A percentile compares a stretch with the other conserved stretches of the same genome.
Conservation (phyloP, 2,113 vertebrate genomes). For the Ellobius talpinus region DNA sequence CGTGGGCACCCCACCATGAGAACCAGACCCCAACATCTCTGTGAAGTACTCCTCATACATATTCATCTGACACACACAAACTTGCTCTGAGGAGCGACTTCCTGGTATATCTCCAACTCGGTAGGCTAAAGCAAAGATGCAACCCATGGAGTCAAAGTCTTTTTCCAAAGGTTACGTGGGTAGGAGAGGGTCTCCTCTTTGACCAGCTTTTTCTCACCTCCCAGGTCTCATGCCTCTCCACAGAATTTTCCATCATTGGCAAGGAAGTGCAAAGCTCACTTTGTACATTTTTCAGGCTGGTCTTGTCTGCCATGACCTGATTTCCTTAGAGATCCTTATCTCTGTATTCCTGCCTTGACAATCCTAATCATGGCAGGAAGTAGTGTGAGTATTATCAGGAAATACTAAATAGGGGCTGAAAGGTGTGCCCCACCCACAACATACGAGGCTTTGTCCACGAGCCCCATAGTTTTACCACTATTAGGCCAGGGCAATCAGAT, state of each 20-base stretch:
- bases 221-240: neutral
- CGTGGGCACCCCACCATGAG: neutral
- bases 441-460: neutral
- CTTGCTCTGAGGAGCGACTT: neutral
- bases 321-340: slow-evolving; percentile 18
- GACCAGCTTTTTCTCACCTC: neutral
- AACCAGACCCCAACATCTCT: neutral
- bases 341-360: neutral
- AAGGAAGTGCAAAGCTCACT: neutral
- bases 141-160: neutral
- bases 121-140: neutral
- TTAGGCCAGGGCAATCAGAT: slow-evolving; percentile 72
- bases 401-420: neutral
- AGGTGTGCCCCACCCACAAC: slow-evolving; percentile 27
- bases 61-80: neutral
- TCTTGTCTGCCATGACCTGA: neutral
- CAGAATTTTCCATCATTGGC: neutral
- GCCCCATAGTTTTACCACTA: neutral
- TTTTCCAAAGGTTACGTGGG: neutral
- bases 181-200: neutral
- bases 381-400: slow-evolving; percentile 2
- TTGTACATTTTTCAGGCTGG: neutral
- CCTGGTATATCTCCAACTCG: neutral
- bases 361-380: slow-evolving; percentile 15
- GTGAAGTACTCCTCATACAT: neutral